Conservation (phyloP, 2,797 vertebrate genomes). For the Oreochromis mossambicus region DNA sequence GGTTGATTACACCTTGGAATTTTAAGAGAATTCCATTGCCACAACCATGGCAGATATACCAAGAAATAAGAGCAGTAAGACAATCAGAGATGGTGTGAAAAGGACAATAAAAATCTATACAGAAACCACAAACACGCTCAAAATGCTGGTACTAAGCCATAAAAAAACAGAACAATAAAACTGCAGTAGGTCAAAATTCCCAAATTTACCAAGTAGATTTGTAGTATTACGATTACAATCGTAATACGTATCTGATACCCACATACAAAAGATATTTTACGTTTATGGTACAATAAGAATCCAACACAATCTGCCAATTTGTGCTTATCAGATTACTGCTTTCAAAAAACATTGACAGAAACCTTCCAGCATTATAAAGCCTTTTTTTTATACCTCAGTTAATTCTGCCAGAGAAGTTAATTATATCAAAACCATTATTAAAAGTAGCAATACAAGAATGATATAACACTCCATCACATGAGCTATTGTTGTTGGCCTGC, state of each 20-base stretch:
- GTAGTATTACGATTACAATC: background rate
- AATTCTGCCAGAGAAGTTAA: background rate
- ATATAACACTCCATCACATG: background rate
- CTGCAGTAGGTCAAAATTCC: background rate
- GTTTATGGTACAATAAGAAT: background rate
- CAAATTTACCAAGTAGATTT: background rate
- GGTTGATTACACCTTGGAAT: background rate
- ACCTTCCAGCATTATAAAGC: background rate
- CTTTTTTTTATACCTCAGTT: background rate
- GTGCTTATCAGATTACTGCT: background rate
- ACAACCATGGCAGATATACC: background rate
- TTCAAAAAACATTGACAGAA: background rate
- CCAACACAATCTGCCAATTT: background rate
- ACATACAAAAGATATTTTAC: background rate
- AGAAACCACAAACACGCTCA: background rate
- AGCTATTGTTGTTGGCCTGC: background rate
- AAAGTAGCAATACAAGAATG: background rate
- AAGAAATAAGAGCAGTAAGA: background rate
- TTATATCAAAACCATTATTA: background rate
- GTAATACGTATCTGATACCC: background rate
- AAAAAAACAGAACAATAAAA: background rate
- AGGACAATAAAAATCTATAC: background rate
- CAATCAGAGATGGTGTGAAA: background rate
- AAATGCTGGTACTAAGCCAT: background rate
- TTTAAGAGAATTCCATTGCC: background rate